Percentiles rank a stretch among this genome's conserved stretches.
Conservation (phyloP, 2,113 vertebrate genomes). For the Melanocharis versteri region DNA sequence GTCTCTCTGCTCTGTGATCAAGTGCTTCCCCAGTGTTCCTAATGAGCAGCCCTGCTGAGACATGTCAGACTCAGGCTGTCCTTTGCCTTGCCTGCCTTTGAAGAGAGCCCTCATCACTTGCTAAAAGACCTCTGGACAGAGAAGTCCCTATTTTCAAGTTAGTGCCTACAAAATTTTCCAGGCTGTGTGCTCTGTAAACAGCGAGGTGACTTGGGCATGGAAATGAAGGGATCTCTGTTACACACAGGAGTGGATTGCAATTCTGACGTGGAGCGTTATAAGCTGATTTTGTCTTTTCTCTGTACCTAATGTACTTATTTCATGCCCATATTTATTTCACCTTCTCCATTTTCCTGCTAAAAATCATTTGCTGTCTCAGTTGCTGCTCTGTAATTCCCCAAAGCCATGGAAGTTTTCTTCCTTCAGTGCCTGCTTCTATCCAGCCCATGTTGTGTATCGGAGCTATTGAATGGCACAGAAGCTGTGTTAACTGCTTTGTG, state of each 20-base stretch:
- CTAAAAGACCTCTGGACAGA: not conserved
- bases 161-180: not conserved
- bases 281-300: not conserved
- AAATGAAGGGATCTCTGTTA: not conserved
- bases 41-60: not conserved
- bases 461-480: not conserved
- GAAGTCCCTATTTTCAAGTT: not conserved
- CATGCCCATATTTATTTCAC: not conserved
- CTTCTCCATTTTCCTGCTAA: not conserved
- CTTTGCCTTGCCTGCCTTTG: not conserved
- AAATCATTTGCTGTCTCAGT: not conserved
- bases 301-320: not conserved
- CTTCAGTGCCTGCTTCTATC: not conserved
- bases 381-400: not conserved
- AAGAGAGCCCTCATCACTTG: not conserved
- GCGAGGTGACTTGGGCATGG: not conserved
- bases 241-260: rapidly evolving
- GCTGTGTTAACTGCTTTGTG: not conserved
- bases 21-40: not conserved
- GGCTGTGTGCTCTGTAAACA: not conserved
- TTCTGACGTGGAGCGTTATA: not conserved
- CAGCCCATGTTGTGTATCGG: not conserved
- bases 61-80: rapidly evolving
- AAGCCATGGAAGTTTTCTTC: not conserved
- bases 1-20: not conserved